Base-by-base conservation (phyloP, 2,113 vertebrate genomes). In the Agelaius phoeniceus region DNA sequence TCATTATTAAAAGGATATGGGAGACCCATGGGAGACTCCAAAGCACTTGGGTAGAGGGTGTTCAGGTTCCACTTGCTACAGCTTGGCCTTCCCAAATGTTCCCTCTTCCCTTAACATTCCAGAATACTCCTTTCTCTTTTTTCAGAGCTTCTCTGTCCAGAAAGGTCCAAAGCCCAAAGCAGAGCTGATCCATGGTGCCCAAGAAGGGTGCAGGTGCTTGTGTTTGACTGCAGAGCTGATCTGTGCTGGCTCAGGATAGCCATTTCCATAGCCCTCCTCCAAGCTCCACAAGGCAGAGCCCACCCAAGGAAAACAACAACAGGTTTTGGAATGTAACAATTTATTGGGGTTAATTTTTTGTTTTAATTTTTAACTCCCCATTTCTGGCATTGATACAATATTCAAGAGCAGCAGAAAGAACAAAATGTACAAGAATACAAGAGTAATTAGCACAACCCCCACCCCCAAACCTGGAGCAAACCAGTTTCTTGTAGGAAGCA, bases 301-400 rank as follows among this genome's bases (percentile, higher is more conserved):
- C 13, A 1, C 10, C 35, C 17, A 69, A 74, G 49, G 19, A 88
- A 79, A 79, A 30, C 65, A 10, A 35, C 35, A 66, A 58, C 15
- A 30, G 28, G 35, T 33, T 97, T 92, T 96, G 98, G 98, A 98
- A 98, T 98, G 98, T 98, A 98, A 98, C 98, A 97, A 98, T 98
- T 98, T 98, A 98, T 98, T 98, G 75, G 96, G 96, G 95, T 87
- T 95, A 93, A 65, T 67, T 93, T 91, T 87, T 90, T 93, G 76
- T 96, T 89, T 89, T 11, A 31, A 49, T 93, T 96, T 97, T 96
- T 94, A 95, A 81, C 88, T 93, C 98, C 98, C 97, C 96, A 96
- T 98, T 98, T 98, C 98, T 98, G 98, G 98, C 98, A 97, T 98
- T 59, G 97, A 98, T 98, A 98, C 98, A 97, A 98, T 98, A 98